Conservation (phyloP, 2,888 invertebrate genomes). For the Monopis laevigella region DNA sequence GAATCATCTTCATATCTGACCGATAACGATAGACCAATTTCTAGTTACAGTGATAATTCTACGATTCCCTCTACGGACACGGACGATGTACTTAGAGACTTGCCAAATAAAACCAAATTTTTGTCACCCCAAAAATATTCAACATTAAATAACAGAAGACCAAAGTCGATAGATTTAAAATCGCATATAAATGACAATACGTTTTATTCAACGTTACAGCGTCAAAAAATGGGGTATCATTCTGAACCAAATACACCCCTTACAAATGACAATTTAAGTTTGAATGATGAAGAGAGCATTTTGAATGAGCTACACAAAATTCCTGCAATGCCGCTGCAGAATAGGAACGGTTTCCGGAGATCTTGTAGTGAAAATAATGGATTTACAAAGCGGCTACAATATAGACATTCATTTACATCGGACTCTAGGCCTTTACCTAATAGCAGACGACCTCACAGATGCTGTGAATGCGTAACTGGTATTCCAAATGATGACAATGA, state of each 20-base stretch:
- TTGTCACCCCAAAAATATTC: slow-evolving; percentile 61
- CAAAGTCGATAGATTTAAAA: slow-evolving; percentile 57
- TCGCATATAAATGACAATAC: slow-evolving; percentile 37
- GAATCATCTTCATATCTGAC: slow-evolving; percentile 60
- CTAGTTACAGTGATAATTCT: slow-evolving; percentile 60
- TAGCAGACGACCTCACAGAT: slow-evolving; percentile 50
- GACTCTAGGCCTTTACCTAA: slow-evolving; percentile 43
- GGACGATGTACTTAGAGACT: slow-evolving; percentile 57
- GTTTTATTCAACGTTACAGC: slow-evolving; percentile 48
- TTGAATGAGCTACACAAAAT: slow-evolving; percentile 52
- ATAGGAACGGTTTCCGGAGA: slow-evolving; percentile 53
- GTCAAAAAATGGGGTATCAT: slow-evolving; percentile 55
- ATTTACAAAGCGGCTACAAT: slow-evolving; percentile 54
- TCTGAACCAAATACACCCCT: slow-evolving; percentile 62
- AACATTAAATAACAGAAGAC: slow-evolving; percentile 53
- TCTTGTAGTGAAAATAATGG: slow-evolving; percentile 58
- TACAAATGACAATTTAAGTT: slow-evolving; percentile 35
- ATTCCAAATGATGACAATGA: slow-evolving; percentile 44
- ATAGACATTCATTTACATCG: slow-evolving; percentile 59
- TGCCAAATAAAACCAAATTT: slow-evolving; percentile 57
- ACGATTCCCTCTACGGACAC: slow-evolving; percentile 60
- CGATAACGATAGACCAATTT: slow-evolving; percentile 60
- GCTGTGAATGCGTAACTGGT: slow-evolving; percentile 60
- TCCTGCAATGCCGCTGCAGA: slow-evolving; percentile 54
- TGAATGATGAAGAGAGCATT: slow-evolving; percentile 42